Base-by-base conservation (phyloP, 2,888 invertebrate genomes). In the Oegoconia quadripuncta region DNA sequence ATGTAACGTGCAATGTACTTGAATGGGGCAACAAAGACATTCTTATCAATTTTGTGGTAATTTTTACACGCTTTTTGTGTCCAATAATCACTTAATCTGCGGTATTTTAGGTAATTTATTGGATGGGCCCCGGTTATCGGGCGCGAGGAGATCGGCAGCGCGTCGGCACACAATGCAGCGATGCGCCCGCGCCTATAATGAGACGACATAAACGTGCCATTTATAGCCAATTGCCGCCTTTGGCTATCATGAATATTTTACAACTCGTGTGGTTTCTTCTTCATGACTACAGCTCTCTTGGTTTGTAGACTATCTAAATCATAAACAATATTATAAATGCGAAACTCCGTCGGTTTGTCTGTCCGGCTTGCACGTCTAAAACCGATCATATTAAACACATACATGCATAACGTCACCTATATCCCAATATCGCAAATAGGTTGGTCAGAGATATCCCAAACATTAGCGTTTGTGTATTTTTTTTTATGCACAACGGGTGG, bases 51-150 rank as follows among this genome's bases (percentile, higher is more conserved):
- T 74, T 62, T 65, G 55, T 63, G 52, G 62, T 62, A 62, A 68
- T 69, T 62, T 64, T 64, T 64, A 66, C 57, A 61, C 61, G 60
- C 56, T 64, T 64, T 67, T 71, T 63, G 57, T 59, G 53, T 48
- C 65, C 65, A 64, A 70, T 74, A 74, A 80, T 75, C 74, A 73
- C 77, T 77, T 77, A 74, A 76, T 79, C 74, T 68, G 59, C 44
- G 46, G 48, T 44, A 40, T 65, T 71, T 64, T 50, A 50, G 22
- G 61, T 69, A 61, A 67, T 67, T 72, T 65, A 73, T 65, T 64
- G 59, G 48, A 52, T 50, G 49, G 43, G 37, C 47, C 42, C 33
- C 42, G 41, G 52, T 48, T 63, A 61, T 61, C 54, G 52, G 35
- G 39, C 26, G 34, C 23, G 50, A 34, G 44, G 39, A 37, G 49